A percentile compares a stretch with the other conserved stretches of the same genome.
Conservation (phyloP, 2,113 vertebrate genomes). For the Hippolais icterina region DNA sequence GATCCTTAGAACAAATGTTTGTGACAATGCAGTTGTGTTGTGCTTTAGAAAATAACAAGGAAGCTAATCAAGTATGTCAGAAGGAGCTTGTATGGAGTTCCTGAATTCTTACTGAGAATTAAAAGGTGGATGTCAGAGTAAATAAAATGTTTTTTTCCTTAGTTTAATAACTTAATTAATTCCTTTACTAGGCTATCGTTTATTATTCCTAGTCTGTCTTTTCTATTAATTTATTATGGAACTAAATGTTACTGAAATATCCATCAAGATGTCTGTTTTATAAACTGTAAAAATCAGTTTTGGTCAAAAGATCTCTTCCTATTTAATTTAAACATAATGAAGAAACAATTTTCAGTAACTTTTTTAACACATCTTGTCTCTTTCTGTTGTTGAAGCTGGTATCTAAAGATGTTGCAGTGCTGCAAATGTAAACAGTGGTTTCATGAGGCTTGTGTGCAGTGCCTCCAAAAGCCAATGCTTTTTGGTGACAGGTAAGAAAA, state of each 20-base stretch:
- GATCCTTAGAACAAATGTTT: not conserved
- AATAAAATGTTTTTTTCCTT: not conserved
- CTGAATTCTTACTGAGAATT: not conserved
- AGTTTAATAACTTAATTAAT: not conserved
- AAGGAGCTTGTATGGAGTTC: not conserved
- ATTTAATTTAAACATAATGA: not conserved
- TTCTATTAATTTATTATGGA: not conserved
- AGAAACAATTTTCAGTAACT: not conserved
- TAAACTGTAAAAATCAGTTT: not conserved
- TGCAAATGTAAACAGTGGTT: slow-evolving; percentile 97
- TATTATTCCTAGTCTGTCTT: not conserved
- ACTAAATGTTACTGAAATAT: not conserved
- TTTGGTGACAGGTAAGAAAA: slow-evolving; percentile 88
- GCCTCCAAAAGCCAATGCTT: slow-evolving; percentile 95
- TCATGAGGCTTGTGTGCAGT: slow-evolving; percentile 95
- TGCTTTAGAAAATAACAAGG: not conserved
- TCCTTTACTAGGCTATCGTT: not conserved
- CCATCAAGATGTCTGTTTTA: not conserved
- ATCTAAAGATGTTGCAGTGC: slow-evolving; percentile 98
- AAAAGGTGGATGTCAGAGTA: not conserved
- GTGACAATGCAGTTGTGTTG: not conserved
- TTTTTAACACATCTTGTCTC: not conserved
- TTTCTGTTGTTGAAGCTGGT: slow-evolving; percentile 83
- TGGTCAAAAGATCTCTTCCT: not conserved
- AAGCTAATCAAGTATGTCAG: not conserved